Base-by-base conservation (phyloP, 2,888 invertebrate genomes). In the Pammene fasciana region DNA sequence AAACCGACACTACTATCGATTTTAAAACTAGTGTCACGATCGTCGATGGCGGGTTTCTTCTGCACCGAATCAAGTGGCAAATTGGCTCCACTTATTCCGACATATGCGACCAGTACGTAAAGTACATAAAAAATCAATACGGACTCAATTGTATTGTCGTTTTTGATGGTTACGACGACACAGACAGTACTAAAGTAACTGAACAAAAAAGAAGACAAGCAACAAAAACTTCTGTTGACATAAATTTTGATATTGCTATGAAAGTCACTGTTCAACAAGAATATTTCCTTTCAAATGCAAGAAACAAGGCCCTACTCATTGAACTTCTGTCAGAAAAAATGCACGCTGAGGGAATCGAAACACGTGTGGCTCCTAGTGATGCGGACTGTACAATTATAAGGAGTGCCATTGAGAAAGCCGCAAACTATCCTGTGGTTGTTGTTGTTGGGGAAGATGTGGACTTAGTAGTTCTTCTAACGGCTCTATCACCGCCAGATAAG, bases 1-100 rank as follows among this genome's bases (percentile, higher is more conserved):
- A 60, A 50, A 16, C 59, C 60, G 59, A 60, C 67, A 52, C 4
- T 45, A 52, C 36, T 67, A 14, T 60, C 41, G 38, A 60, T 43
- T 43, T 43, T 5, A 43, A 43, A 10, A 11, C 5, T 10, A 43
- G 9, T 43, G 43, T 8, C 8, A 43, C 43, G 43, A 10, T 43
- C 9, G 9, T 43, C 9, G 43, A 43, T 43, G 43, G 43, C 9
- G 43, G 43, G 7, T 43, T 43, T 43, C 43, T 43, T 43, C 9
- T 43, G 43, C 43, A 43, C 43, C 43, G 43, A 8, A 43, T 10
- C 43, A 43, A 43, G 43, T 43, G 43, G 43, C 43, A 43, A 43
- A 8, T 43, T 5, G 43, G 43, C 43, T 43, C 43, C 43, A 8
- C 43, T 43, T 43, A 43, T 10, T 43, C n/a, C 5, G 43, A 43